Evolutionary conservation across 2,888 invertebrate species (phyloP).

Genomic region (Seladonia tumulorum): DNA sequence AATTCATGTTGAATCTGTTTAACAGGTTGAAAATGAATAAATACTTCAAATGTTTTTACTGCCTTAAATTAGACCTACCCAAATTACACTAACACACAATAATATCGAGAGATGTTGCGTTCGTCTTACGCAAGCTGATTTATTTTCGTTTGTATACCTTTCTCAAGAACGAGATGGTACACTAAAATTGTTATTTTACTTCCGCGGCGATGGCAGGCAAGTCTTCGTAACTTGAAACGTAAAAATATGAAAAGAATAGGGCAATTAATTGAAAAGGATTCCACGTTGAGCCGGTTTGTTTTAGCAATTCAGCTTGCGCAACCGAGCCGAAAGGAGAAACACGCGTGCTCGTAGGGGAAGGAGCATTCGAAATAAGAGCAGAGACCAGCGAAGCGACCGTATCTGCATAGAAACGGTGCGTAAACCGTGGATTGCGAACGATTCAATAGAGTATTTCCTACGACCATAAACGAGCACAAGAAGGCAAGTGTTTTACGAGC

Average conservation of each 20-base stretch:
- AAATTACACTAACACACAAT: too few relatives aligned
- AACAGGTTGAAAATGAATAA: too few relatives aligned
- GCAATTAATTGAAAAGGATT: not conserved
- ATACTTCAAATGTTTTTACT: too few relatives aligned
- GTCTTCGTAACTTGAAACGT: not conserved
- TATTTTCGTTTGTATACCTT: too few relatives aligned
- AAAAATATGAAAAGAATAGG: not conserved
- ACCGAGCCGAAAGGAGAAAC: not conserved
- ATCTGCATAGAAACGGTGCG: slow-evolving; percentile 58
- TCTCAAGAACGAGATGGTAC: not conserved
- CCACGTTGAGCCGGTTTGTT: not conserved
- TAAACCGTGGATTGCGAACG: slow-evolving; percentile 43
- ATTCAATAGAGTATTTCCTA: slow-evolving; percentile 55
- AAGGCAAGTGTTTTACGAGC: slow-evolving; percentile 63
- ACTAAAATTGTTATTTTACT: not conserved
- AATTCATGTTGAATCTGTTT: too few relatives aligned
- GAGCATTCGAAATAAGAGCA: slow-evolving; percentile 36
- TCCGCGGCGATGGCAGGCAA: not conserved
- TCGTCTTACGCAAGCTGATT: too few relatives aligned
- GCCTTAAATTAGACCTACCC: too few relatives aligned
- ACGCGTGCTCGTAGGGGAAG: slow-evolving; percentile 2
- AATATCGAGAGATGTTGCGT: too few relatives aligned
- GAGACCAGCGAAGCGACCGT: slow-evolving; percentile 30
- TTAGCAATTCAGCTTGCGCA: slow-evolving; percentile 12
- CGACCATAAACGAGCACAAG: slow-evolving; percentile 45